A percentile compares a stretch with the other conserved stretches of the same genome.
Evolutionary conservation across 1,140 invertebrate genomes (phyloP).

Genomic region (Pogonomyrmex californicus): DNA sequence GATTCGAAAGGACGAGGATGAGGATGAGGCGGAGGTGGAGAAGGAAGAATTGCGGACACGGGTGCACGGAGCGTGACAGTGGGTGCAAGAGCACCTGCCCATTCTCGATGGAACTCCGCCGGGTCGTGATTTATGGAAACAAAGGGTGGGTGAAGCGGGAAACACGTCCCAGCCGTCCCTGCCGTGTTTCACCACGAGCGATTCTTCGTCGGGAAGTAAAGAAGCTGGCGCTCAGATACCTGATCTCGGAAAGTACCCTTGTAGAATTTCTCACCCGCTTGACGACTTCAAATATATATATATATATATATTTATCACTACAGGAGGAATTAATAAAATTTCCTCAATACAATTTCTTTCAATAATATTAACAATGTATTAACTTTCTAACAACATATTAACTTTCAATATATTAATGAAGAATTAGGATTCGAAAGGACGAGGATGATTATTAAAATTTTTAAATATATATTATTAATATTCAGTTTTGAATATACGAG

Average conservation of each 20-base stretch:
- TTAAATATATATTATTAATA: too few relatives aligned
- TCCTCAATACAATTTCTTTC: conserved; percentile 1
- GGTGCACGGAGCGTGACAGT: conserved; percentile 86
- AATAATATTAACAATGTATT: too few relatives aligned
- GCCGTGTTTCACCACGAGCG: conserved; percentile 44
- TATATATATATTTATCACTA: neutral
- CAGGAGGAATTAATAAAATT: neutral
- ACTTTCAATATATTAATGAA: too few relatives aligned
- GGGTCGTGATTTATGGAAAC: conserved; percentile 84
- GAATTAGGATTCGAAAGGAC: too few relatives aligned
- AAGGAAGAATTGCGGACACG: conserved; percentile 81
- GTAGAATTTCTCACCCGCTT: neutral
- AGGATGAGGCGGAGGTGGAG: conserved; percentile 28
- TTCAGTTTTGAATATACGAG: too few relatives aligned
- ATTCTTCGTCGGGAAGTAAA: conserved; percentile 9
- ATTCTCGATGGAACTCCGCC: conserved; percentile 78
- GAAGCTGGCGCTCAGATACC: conserved; percentile 43
- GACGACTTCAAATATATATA: conserved; percentile 5
- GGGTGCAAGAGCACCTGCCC: conserved; percentile 85
- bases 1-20: conserved; percentile 42
- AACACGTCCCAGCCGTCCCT: conserved; percentile 64
- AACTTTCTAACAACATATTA: too few relatives aligned
- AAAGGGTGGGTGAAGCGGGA: conserved; percentile 73
- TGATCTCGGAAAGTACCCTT: conserved; percentile 8
- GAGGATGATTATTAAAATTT: too few relatives aligned